Evolutionary conservation across 1,140 invertebrate species (phyloP).

Genomic region (Ceratitis capitata): DNA sequence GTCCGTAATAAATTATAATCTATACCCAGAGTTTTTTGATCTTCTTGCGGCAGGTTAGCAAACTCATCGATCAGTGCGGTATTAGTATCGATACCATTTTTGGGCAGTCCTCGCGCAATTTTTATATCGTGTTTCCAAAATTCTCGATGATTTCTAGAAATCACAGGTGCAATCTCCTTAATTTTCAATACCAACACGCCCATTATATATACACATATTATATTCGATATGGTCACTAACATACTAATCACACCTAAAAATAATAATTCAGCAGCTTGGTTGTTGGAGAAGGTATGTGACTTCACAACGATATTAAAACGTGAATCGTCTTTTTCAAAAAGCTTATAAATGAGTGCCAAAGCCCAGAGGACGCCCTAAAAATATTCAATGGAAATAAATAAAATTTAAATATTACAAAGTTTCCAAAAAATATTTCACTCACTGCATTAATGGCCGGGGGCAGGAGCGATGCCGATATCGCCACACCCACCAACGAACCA

Average conservation of each 20-base stretch:
- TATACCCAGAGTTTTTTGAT: constrained; percentile 49
- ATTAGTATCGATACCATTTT: constrained; percentile 54
- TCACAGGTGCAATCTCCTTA: constrained; percentile 78
- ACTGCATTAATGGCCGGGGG: constrained; percentile 82
- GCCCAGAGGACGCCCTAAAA: constrained; percentile 76
- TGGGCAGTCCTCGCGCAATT: constrained; percentile 70
- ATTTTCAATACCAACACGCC: constrained; percentile 77
- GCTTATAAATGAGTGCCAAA: constrained; percentile 69
- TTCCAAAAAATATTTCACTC: constrained; percentile 52
- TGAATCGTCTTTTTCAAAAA: constrained; percentile 64
- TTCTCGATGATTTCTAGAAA: constrained; percentile 65
- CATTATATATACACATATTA: constrained; percentile 76
- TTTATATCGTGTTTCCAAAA: constrained; percentile 78
- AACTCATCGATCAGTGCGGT: constrained; percentile 57
- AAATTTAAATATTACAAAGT: background rate
- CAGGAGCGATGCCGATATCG: constrained; percentile 81
- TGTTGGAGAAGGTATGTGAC: constrained; percentile 67
- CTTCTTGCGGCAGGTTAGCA: constrained; percentile 52
- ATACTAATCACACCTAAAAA: constrained; percentile 74
- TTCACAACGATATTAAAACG: constrained; percentile 63
- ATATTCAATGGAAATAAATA: background rate
- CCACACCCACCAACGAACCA: constrained; percentile 80
- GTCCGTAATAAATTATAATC: constrained; percentile 51
- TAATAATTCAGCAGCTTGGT: constrained; percentile 70
- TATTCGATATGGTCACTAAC: constrained; percentile 76